Percentiles rank a stretch among this genome's conserved stretches.
Conservation (phyloP, 2,888 invertebrate genomes). For the Nomada goodeniana region DNA sequence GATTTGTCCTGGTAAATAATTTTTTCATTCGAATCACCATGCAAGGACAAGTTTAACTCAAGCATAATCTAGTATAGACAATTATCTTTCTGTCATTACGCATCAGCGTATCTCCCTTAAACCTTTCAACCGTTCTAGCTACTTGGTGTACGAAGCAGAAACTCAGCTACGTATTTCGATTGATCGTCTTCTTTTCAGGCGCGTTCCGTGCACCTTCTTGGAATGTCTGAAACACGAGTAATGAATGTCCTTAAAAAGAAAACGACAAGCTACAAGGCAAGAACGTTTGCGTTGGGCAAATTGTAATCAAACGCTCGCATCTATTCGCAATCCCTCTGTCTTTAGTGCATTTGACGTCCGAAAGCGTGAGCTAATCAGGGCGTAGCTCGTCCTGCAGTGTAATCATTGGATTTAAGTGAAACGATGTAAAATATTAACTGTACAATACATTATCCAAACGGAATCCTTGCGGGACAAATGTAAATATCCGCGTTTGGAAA, state of each 20-base stretch:
- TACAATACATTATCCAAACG: no score
- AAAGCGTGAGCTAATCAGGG: conserved; percentile 49
- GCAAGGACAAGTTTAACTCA: conserved; percentile 10
- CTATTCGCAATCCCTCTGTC: conserved; percentile 13
- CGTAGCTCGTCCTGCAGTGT: conserved; percentile 13
- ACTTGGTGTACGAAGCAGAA: conserved; percentile 21
- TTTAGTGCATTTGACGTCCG: conserved; percentile 48
- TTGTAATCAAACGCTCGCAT: conserved; percentile 46
- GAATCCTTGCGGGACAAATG: no score
- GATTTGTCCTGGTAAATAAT: conserved; percentile 45
- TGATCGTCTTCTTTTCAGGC: conserved; percentile 12
- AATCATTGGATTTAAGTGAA: conserved; percentile 10
- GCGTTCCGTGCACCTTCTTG: background rate
- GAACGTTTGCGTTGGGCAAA: no score
- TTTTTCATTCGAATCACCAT: background rate
- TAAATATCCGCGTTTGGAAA: no score
- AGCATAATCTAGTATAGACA: conserved; percentile 23
- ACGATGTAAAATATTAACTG: background rate
- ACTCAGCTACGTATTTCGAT: conserved; percentile 22
- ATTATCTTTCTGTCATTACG: conserved; percentile 38
- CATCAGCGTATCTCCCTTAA: conserved; percentile 5
- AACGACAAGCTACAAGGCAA: no score
- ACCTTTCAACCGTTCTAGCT: conserved; percentile 22
- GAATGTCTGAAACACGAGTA: conserved; percentile 23
- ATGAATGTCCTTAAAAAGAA: conserved; percentile 16